Percentiles rank a stretch among this genome's conserved stretches.
Conservation (phyloP, 1,140 invertebrate genomes). For the Eumaeus atala region DNA sequence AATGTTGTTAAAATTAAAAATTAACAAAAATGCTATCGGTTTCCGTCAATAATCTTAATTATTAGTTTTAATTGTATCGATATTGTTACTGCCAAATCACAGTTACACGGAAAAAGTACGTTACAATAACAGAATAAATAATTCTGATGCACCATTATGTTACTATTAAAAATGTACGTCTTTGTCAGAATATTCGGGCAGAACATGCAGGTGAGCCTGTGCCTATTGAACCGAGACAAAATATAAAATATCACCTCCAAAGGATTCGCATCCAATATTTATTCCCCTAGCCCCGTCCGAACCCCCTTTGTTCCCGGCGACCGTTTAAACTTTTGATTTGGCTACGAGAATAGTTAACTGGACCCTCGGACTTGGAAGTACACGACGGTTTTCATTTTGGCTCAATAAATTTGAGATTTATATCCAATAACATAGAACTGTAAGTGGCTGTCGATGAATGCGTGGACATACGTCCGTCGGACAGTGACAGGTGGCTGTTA, state of each 20-base stretch:
- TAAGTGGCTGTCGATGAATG: constrained; percentile 13
- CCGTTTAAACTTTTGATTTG: constrained; percentile 74
- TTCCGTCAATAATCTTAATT: not conserved
- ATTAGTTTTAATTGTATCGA: not conserved
- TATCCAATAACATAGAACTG: constrained; percentile 11
- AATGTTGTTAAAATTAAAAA: constrained; percentile 11
- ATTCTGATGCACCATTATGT: not conserved
- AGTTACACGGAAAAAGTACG: not conserved
- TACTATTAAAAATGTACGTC: constrained; percentile 24
- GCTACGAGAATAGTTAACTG: constrained; percentile 69
- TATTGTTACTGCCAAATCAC: no score
- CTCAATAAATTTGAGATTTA: constrained; percentile 31
- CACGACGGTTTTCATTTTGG: constrained; percentile 14
- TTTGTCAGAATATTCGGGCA: constrained; percentile 37
- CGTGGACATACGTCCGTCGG: constrained; percentile 34
- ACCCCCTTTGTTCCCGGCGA: constrained; percentile 65
- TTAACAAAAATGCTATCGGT: constrained; percentile 8
- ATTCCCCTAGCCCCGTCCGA: constrained; percentile 61
- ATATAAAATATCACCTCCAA: constrained; percentile 69
- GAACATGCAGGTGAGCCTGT: constrained; percentile 56
- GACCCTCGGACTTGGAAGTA: constrained; percentile 58
- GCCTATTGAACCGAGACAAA: constrained; percentile 56
- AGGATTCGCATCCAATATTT: constrained; percentile 73
- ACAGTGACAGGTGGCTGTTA: constrained; percentile 52
- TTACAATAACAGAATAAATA: constrained; percentile 11